Percentiles rank a stretch among this genome's conserved stretches.
Evolutionary conservation across 1,140 invertebrate species (phyloP).

Genomic region (Tetramorium alpestre): DNA sequence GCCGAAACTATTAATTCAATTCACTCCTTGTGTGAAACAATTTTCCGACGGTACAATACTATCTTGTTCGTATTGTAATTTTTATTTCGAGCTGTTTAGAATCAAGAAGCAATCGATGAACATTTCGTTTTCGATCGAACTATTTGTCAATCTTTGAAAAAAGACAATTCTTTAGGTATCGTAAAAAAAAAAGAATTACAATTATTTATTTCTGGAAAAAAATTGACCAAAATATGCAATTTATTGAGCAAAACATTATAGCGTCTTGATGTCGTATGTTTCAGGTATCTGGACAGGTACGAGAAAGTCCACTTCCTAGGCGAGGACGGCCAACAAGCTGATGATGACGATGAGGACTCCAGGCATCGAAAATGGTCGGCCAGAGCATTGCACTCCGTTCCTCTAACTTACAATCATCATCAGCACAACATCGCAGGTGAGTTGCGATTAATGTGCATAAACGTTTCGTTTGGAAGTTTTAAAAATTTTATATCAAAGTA

Average conservation of each 20-base stretch:
- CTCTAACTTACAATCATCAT: constrained; percentile 92
- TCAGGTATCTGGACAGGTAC: constrained; percentile 93
- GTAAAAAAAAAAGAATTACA: not conserved
- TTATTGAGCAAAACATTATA: not conserved
- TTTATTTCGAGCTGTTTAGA: not conserved
- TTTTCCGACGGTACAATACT: not conserved
- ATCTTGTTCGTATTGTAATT: too few species aligned
- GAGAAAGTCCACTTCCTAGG: constrained; percentile 95
- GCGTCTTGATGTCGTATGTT: constrained; percentile 63
- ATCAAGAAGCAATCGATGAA: not conserved
- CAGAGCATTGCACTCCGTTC: constrained; percentile 90
- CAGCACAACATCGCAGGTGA: constrained; percentile 93
- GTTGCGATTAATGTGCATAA: not conserved
- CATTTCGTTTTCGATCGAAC: not conserved
- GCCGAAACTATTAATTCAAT: not conserved
- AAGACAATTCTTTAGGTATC: not conserved
- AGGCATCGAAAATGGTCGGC: constrained; percentile 90
- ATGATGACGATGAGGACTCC: constrained; percentile 92
- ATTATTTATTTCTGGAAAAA: not conserved
- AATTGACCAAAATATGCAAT: too few species aligned
- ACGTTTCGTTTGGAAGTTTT: not conserved
- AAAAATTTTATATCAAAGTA: not conserved
- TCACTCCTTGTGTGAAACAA: not conserved
- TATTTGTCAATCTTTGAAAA: not conserved
- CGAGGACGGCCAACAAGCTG: constrained; percentile 91